Percentiles rank a stretch among this genome's conserved stretches.
Conservation (phyloP, 1,140 invertebrate species). For the Leptestheria dahalacensis region DNA sequence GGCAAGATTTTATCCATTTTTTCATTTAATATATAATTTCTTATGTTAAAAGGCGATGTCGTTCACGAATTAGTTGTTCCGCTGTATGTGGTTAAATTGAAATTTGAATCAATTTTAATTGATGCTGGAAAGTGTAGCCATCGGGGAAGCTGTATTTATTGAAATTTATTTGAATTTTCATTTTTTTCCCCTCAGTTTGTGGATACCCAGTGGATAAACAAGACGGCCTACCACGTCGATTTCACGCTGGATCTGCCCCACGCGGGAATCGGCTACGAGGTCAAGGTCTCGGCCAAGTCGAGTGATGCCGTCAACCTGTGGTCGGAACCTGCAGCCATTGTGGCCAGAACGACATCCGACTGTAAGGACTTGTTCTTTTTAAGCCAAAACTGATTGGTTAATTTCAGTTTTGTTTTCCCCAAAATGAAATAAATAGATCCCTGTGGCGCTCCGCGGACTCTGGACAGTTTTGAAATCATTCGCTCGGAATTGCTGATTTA, state of each 20-base stretch:
- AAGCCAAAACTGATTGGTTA: too few species aligned
- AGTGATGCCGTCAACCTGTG: background rate
- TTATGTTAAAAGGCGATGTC: too few species aligned
- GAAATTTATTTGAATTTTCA: background rate
- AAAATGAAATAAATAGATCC: background rate
- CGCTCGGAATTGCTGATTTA: background rate
- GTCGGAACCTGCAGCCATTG: background rate
- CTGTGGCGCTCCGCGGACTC: background rate
- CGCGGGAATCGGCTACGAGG: background rate
- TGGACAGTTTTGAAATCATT: background rate
- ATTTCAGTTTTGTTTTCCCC: background rate
- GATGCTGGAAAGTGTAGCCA: too few species aligned
- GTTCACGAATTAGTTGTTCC: too few species aligned
- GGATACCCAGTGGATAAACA: background rate
- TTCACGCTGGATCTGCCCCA: background rate
- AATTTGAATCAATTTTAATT: too few species aligned
- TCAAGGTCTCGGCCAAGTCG: background rate
- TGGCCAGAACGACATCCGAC: background rate
- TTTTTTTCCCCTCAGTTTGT: background rate
- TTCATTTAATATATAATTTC: too few species aligned
- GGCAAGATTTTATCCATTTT: slow-evolving; percentile 30
- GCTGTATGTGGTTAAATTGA: too few species aligned
- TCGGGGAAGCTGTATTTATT: background rate
- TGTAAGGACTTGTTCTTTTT: too few species aligned
- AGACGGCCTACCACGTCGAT: background rate